Conservation (phyloP, 2,797 vertebrate species). For the Cirrhinus molitorella region DNA sequence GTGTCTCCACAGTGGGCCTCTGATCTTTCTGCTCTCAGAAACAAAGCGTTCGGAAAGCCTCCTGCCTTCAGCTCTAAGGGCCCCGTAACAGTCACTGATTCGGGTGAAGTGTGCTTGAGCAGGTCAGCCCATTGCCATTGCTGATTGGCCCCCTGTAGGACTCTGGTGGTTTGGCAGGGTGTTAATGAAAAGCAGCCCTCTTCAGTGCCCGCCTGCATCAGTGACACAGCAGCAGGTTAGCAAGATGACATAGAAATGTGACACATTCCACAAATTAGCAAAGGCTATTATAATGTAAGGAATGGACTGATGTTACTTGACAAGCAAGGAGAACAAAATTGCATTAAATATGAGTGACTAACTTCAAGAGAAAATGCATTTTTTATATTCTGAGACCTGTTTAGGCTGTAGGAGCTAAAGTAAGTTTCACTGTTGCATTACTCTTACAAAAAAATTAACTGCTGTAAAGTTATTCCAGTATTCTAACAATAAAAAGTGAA, state of each 20-base stretch:
- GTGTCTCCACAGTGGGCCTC: constrained; percentile 28
- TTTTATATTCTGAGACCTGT: neutral
- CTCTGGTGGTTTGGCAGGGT: constrained; percentile 46
- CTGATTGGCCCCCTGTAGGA: constrained; percentile 59
- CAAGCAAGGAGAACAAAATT: constrained; percentile 21
- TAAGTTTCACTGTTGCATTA: neutral
- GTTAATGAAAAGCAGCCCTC: constrained; percentile 50
- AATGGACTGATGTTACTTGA: constrained; percentile 43
- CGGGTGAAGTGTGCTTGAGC: constrained; percentile 60
- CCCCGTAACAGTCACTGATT: constrained; percentile 54
- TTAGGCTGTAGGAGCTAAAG: neutral
- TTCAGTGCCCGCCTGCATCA: constrained; percentile 50
- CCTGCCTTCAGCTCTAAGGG: constrained; percentile 18
- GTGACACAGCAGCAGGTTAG: constrained; percentile 18
- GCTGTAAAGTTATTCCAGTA: neutral
- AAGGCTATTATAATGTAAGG: constrained; percentile 36
- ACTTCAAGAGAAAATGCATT: neutral
- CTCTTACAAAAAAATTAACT: neutral
- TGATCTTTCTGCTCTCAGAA: constrained; percentile 32
- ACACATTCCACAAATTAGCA: constrained; percentile 57
- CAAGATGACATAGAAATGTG: constrained; percentile 42
- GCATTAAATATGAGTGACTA: constrained; percentile 24
- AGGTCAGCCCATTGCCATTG: constrained; percentile 42
- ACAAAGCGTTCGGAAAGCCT: constrained; percentile 42
- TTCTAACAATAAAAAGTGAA: neutral